Base-by-base conservation (phyloP, 2,888 invertebrate genomes). In the Aricia artaxerxes region DNA sequence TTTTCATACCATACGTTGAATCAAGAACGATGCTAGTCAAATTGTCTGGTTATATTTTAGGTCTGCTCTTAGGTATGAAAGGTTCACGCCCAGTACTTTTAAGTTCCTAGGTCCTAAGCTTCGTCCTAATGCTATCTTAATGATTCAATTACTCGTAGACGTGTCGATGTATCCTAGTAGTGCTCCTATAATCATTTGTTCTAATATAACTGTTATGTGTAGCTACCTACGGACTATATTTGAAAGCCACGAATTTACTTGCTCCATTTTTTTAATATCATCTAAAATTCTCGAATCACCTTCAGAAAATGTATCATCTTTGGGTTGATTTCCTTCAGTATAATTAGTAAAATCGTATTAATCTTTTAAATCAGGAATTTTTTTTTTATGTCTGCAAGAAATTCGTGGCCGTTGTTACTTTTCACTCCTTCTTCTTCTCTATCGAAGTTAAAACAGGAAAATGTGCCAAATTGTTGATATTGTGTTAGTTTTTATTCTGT, bases 401-500 rank as follows among this genome's bases (percentile, higher is more conserved):
- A 49, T 49, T 75, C 75, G 75, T 75, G 75, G 75, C 31, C 2
- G 24, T 24, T 75, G 49, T 75, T 44, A 24, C 24, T 49, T 75
- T 44, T 24, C 24, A 75, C 75, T 79, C 78, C 78, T 78, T 69
- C 73, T 16, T 79, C 85, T 82, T 84, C 84, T 83, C 82, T 83
- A 80, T 83, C 83, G 83, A 78, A 81, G 81, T 81, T 79, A 61
- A 80, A 82, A 82, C 82, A 82, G 82, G 82, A 80, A 82, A 88
- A 90, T 90, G 93, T 93, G 93, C 93, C 93, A 93, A 93, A 92
- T 91, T 91, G 91, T 92, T 93, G 88, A 91, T 91, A 90, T 11
- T 49, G 49, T 89, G 53, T 72, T 72, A 72, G 35, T 78, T 69
- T 64, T 78, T 69, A 69, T 69, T 69, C 69, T 35, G 69, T 69